Conservation (phyloP, 2,113 vertebrate genomes). For the Notarius quadriscutis region DNA sequence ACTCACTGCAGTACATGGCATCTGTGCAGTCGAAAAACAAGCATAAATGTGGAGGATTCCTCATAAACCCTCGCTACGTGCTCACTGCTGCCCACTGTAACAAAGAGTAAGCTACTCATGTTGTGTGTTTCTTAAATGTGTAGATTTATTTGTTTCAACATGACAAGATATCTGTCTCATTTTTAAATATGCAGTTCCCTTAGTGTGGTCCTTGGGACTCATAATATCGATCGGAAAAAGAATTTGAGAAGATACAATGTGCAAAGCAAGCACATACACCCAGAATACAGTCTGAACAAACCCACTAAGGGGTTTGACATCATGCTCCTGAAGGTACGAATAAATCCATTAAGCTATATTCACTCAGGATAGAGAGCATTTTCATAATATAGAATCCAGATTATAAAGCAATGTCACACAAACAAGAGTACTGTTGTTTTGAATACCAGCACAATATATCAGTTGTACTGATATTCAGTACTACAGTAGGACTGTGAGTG, state of each 20-base stretch:
- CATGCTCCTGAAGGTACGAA: conserved; percentile 73
- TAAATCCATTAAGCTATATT: not conserved
- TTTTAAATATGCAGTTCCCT: not conserved
- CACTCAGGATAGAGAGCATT: not conserved
- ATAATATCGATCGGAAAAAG: conserved; percentile 57
- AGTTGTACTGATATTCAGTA: too few species aligned
- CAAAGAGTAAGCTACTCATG: conserved; percentile 22
- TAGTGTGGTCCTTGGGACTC: conserved; percentile 65
- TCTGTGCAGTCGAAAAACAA: conserved; percentile 39
- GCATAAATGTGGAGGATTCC: conserved; percentile 52
- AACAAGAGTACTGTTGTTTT: too few species aligned
- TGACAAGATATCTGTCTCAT: not conserved
- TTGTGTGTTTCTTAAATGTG: not conserved
- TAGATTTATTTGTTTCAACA: too few species aligned
- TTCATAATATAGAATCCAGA: not conserved
- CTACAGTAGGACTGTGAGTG: too few species aligned
- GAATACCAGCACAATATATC: too few species aligned
- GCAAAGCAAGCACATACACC: conserved; percentile 40
- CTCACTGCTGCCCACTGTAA: conserved; percentile 66
- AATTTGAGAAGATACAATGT: conserved; percentile 40
- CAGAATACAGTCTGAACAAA: not conserved
- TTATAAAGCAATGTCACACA: too few species aligned
- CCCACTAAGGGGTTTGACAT: conserved; percentile 51
- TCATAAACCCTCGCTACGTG: conserved; percentile 48
- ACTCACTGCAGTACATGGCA: conserved; percentile 48